Conservation (phyloP, 2,797 vertebrate species). For the Poeciliopsis gracilis region DNA sequence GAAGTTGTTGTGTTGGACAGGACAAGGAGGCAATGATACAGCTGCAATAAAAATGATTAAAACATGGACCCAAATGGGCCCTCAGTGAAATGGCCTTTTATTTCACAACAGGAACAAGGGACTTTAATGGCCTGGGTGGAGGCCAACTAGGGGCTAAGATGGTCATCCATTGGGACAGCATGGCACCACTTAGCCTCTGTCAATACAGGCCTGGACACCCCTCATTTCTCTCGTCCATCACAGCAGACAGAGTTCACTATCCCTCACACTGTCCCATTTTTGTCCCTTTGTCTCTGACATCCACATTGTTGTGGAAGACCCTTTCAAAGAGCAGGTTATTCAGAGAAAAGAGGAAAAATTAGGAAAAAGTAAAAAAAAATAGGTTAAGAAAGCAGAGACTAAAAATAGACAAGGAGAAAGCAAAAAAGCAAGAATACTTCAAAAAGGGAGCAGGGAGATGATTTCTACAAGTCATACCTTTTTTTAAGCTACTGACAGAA, state of each 20-base stretch:
- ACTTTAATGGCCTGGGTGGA: slow-evolving; percentile 77
- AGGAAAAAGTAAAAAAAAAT: neutral
- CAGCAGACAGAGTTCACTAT: slow-evolving; percentile 28
- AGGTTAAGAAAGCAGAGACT: neutral
- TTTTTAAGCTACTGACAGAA: slow-evolving; percentile 34
- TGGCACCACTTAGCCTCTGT: slow-evolving; percentile 75
- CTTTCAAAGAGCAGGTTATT: neutral
- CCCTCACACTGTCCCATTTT: slow-evolving; percentile 20
- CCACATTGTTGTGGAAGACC: neutral
- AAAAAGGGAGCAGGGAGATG: neutral
- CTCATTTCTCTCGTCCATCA: slow-evolving; percentile 54
- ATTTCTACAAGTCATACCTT: slow-evolving; percentile 12
- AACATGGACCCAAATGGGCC: slow-evolving; percentile 57
- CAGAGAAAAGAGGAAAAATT: neutral
- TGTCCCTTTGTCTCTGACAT: slow-evolving; percentile 17
- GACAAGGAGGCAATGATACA: slow-evolving; percentile 56
- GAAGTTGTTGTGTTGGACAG: slow-evolving; percentile 21
- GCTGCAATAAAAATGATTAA: slow-evolving; percentile 63
- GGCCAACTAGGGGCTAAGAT: slow-evolving; percentile 64
- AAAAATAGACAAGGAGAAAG: neutral
- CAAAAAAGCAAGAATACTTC: neutral
- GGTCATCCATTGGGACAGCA: slow-evolving; percentile 61
- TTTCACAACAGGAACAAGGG: slow-evolving; percentile 68
- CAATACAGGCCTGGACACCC: slow-evolving; percentile 66
- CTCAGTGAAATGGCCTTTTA: slow-evolving; percentile 66